Conservation (phyloP, 2,888 invertebrate species). For the Lamproptera curius region DNA sequence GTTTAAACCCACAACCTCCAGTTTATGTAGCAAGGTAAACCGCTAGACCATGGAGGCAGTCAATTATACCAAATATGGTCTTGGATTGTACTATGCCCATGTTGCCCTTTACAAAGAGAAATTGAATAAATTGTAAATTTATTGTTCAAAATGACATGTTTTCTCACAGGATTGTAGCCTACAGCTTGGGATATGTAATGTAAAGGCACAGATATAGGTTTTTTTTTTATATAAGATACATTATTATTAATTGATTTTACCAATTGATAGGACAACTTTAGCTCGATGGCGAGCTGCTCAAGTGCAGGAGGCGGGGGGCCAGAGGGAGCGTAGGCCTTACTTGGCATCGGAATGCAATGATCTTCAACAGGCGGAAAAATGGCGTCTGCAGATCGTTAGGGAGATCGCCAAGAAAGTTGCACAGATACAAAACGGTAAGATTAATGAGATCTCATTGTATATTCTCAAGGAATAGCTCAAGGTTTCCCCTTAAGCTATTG, state of each 20-base stretch:
- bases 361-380: slow-evolving; percentile 95
- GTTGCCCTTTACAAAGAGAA: background rate
- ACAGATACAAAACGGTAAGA: slow-evolving; percentile 96
- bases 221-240: background rate
- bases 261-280: slow-evolving; percentile 91
- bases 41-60: background rate
- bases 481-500: no score
- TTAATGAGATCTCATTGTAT: no score
- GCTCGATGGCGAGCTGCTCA: slow-evolving; percentile 99
- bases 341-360: slow-evolving; percentile 97
- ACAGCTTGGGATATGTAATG: background rate
- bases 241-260: background rate
- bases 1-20: background rate
- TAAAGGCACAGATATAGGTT: background rate
- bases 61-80: background rate
- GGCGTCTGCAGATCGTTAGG: slow-evolving; percentile 96
- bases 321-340: slow-evolving; percentile 93
- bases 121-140: background rate
- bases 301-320: slow-evolving; percentile 92
- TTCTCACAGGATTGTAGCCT: background rate
- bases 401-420: slow-evolving; percentile 99
- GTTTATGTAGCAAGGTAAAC: background rate
- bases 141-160: no score
- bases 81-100: background rate
- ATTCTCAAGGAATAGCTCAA: no score